Evolutionary conservation across 2,888 invertebrate genomes (phyloP), one percentile per base, ranked within the genome.

Genomic region (Nemurella pictetii): DNA sequence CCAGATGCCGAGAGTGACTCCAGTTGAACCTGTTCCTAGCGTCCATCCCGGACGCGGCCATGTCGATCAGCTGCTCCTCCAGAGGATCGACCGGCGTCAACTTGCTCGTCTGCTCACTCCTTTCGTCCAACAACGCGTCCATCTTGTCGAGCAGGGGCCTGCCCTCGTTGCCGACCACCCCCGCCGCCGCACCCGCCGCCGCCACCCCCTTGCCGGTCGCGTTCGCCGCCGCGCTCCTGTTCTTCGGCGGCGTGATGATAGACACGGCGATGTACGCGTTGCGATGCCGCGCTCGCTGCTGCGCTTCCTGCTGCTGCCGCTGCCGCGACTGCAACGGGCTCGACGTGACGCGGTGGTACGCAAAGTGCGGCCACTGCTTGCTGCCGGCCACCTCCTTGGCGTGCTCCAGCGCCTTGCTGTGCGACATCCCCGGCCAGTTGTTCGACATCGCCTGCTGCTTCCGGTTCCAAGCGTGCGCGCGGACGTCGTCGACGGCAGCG

Each of bases 281-380:
- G 30, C 85, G 78, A 30, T 86, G 86, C 0, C 86, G 25, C 2
- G 80, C 83, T 15, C 85, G 74, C 35, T 85, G 86, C 78, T 84
- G 84, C 0, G 86, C 85, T 35, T 85, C 84, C 28, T 83, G 83
- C 35, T 85, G 84, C n/a, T 85, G 84, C 30, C 82, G 32, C 36
- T 84, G 84, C 29, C 86, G 72, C 25, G 83, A 30, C 36, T 85
- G 86, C 20, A 55, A 12, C 12, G 87, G 87, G 25, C 86, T 86
- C 12, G 87, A 85, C n/a, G 87, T 87, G 20, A 87, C 87, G 9
- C 87, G 85, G 86, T 87, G 87, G 84, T 87, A 87, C 25, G 86
- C 84, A 80, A 87, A 87, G 35, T 86, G 86, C 15, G 87, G 87
- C 87, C 86, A 86, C 80, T 85, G 86, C 29, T 83, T 86, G 78